Base-by-base conservation (phyloP, 2,888 invertebrate genomes). In the Rhingia campestris region DNA sequence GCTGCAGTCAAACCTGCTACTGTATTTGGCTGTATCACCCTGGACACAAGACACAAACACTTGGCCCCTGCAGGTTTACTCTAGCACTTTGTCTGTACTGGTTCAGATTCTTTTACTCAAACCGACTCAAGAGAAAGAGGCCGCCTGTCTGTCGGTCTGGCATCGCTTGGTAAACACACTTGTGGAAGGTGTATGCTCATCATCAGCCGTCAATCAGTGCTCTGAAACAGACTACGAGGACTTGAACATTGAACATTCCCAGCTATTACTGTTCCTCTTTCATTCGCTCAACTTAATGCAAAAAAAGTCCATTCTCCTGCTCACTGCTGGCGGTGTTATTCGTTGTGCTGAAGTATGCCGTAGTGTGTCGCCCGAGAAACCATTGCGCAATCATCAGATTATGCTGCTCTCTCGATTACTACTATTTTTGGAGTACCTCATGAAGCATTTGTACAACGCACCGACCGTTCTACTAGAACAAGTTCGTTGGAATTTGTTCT, bases 251-350 rank as follows among this genome's bases (percentile, higher is more conserved):
- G 99, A 99, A 90, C 98, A 99, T 91, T 96, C 98, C 0, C 98
- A 99, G 91, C 93, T 99, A 43, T 92, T 99, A 85, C 93, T 99
- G 6, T 98, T 98, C 90, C 92, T 99, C 9, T 99, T 99, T 92
- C 98, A 99, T 91, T 97, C 98, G 0, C 92, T 99, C 79, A 98
- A 97, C 88, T 92, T 99, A 82, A 98, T 98, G 97, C 98, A 98
- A 92, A 99, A 98, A 92, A 99, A 99, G 91, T 96, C 97, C 2
- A 96, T 99, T 1, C 93, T 99, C 43, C 93, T 98, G 6, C 93
- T 96, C 87, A 95, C 96, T 39, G 95, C 96, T 2, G 95, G 96
- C 85, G 96, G 94, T 4, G 94, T 95, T 4, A 93, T 95, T 72
- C 92, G 94, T 70, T 95, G 94, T 87, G 94, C 94, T 6, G 95